These are phyloP conservation scores for Aurelia sp. DNA, from an alignment of 30 jellyfish, hydroid and myxozoan genomes.

Conservation along the genomic window DNA sequence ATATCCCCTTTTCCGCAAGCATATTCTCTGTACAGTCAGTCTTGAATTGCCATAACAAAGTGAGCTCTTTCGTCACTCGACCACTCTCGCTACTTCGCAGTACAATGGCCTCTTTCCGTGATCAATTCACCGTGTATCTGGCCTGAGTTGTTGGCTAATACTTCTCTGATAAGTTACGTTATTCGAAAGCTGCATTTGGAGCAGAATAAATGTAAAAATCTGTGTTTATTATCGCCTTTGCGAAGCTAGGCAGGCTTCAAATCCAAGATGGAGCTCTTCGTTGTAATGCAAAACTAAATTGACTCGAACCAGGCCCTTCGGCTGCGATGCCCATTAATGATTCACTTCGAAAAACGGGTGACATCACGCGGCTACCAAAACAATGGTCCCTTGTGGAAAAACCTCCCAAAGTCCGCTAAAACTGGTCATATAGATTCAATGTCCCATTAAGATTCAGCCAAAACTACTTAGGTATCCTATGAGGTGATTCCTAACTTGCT, in stretches of 20 bases:
- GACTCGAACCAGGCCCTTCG: conserved; percentile 97
- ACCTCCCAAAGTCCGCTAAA: no score
- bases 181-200: conserved; percentile 35
- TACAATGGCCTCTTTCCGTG: conserved; percentile 21
- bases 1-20: conserved; percentile 24
- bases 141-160: conserved; percentile 2
- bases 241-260: conserved; percentile 59
- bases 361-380: background rate
- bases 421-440: no score
- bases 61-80: conserved; percentile 20
- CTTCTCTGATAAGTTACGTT: background rate
- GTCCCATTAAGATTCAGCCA: no score
- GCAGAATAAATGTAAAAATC: background rate
- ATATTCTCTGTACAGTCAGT: conserved; percentile 49
- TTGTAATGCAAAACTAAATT: conserved; percentile 97
- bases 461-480: no score
- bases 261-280: conserved; percentile 92
- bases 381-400: background rate
- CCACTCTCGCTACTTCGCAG: conserved; percentile 29
- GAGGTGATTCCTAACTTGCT: no score
- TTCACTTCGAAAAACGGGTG: conserved; percentile 70
- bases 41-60: conserved; percentile 59
- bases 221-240: conserved; percentile 49
- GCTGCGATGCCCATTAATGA: conserved; percentile 71
- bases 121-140: conserved; percentile 1